phyloP scores from a whole-genome alignment of 2,113 vertebrate species.

The Monarcha castaneiventris region DNA sequence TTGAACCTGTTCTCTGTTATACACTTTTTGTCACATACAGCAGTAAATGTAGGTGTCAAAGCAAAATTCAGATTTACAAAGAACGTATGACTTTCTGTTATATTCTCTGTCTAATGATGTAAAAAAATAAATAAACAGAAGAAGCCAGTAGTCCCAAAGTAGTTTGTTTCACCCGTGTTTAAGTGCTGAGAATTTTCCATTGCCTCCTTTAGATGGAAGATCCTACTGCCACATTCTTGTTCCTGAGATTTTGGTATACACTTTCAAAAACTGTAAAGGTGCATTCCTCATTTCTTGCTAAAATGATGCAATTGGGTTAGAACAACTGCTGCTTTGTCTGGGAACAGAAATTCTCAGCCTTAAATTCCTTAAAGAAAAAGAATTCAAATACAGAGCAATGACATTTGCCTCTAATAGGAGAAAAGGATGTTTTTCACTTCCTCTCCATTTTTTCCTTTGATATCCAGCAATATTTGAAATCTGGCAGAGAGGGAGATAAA shows the following conservation, averaged over 20 bases:
- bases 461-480: neutral
- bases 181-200: neutral
- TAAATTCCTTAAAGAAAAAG: neutral
- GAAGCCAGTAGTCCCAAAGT: neutral
- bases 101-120: neutral
- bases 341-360: neutral
- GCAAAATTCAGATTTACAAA: neutral
- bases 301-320: neutral
- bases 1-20: neutral
- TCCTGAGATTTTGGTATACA: neutral
- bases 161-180: neutral
- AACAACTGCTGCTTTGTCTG: neutral
- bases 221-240: neutral
- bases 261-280: neutral
- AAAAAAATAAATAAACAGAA: neutral
- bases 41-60: neutral
- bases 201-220: neutral
- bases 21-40: neutral
- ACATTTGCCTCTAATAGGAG: neutral
- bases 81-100: neutral
- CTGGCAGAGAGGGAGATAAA: neutral
- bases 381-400: neutral
- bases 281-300: neutral
- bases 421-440: neutral
- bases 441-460: neutral